These are phyloP conservation scores for Tricholauxania praeusta DNA, from an alignment of 2,888 invertebrate species.

Conservation along the genomic window DNA sequence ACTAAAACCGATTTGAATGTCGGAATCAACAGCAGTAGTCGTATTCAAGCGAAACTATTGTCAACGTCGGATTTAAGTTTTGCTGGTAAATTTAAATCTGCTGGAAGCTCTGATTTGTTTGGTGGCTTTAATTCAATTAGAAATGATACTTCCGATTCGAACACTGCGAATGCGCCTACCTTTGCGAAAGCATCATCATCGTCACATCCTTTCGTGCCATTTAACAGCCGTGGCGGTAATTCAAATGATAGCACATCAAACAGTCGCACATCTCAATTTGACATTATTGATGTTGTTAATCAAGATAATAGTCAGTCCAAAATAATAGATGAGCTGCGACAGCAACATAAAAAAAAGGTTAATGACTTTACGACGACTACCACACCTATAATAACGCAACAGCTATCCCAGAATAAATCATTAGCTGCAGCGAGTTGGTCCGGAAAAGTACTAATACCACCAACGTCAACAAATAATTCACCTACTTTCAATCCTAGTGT, in stretches of 20 bases:
- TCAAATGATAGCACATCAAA: slow-evolving; percentile 59
- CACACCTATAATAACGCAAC: not conserved
- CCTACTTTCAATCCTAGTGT: not conserved
- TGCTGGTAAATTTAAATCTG: slow-evolving; percentile 61
- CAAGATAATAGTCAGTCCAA: slow-evolving; percentile 46
- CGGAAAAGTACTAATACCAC: slow-evolving; percentile 6
- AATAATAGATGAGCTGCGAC: slow-evolving; percentile 48
- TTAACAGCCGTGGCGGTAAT: slow-evolving; percentile 47
- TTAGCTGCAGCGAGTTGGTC: not conserved
- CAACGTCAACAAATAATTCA: not conserved
- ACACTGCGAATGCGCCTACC: not conserved
- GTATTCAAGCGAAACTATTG: slow-evolving; percentile 30
- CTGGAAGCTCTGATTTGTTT: slow-evolving; percentile 25
- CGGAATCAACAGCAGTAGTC: slow-evolving; percentile 3
- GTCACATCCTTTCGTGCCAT: slow-evolving; percentile 39
- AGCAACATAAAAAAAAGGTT: slow-evolving; percentile 25
- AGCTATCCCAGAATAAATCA: not conserved
- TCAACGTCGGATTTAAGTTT: slow-evolving; percentile 60
- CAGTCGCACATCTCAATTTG: slow-evolving; percentile 56
- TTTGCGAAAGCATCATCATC: not conserved
- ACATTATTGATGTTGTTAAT: slow-evolving; percentile 51
- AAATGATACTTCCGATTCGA: slow-evolving; percentile 27
- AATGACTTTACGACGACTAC: not conserved
- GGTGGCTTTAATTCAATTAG: slow-evolving; percentile 34
- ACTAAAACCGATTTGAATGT: slow-evolving; percentile 4